A percentile compares a stretch with the other conserved stretches of the same genome.
Conservation (phyloP, 2,888 invertebrate species). For the Lymantria dispar region DNA sequence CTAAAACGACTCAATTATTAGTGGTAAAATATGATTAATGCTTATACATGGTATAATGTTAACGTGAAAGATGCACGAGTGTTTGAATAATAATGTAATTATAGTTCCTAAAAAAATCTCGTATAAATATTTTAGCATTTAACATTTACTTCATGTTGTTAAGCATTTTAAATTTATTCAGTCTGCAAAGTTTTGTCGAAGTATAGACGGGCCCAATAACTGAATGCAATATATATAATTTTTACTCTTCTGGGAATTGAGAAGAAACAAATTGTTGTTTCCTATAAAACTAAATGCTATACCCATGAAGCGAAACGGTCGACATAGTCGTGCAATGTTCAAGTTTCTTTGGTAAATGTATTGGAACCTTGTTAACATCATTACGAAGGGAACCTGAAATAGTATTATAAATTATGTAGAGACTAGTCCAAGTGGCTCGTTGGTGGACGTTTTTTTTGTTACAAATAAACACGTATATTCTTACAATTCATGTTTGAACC, state of each 20-base stretch:
- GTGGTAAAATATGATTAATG: no score
- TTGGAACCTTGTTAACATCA: conserved; percentile 13
- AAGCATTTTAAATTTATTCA: not conserved
- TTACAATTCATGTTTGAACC: no score
- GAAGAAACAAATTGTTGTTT: conserved; percentile 9
- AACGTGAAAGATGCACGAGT: no score
- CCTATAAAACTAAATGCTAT: conserved; percentile 10
- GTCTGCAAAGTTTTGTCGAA: conserved; percentile 7
- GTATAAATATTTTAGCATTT: no score
- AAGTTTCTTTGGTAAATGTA: conserved; percentile 14
- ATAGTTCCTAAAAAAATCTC: no score
- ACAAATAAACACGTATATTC: not conserved
- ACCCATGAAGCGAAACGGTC: conserved; percentile 7
- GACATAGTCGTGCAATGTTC: conserved; percentile 8
- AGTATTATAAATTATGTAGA: conserved; percentile 12
- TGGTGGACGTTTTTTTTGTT: not conserved
- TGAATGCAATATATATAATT: conserved; percentile 5
- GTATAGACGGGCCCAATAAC: not conserved
- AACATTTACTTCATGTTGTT: no score
- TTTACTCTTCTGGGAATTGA: conserved; percentile 1
- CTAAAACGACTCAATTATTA: no score
- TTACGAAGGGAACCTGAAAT: conserved; percentile 8
- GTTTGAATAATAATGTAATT: no score
- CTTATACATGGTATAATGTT: no score
- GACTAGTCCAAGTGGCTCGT: conserved; percentile 1